Percentiles rank a stretch among this genome's conserved stretches.
phyloP scores from a whole-genome alignment of 2,113 vertebrate species.

The Murina feae region DNA sequence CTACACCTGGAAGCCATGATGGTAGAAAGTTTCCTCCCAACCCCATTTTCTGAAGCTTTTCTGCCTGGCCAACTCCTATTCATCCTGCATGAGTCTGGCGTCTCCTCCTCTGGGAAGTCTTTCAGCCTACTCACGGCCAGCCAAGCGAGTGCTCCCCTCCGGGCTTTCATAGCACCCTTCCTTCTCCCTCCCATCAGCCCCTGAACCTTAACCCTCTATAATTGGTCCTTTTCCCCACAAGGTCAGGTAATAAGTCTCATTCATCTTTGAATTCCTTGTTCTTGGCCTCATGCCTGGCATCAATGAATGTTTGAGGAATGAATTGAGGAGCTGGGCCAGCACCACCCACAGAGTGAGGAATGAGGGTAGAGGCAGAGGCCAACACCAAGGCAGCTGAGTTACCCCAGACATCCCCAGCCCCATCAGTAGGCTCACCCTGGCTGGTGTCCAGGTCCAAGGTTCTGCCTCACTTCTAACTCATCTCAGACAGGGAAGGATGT shows the following conservation, averaged over 20 bases:
- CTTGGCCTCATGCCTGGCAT: slow-evolving; percentile 23
- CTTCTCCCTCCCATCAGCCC: neutral
- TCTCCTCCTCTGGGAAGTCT: neutral
- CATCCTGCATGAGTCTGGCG: neutral
- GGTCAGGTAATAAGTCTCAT: neutral
- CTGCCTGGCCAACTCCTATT: neutral
- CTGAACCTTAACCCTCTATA: neutral
- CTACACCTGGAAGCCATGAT: neutral
- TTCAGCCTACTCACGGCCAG: neutral
- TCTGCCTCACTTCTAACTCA: neutral
- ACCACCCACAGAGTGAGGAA: neutral
- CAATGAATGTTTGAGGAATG: slow-evolving; percentile 9
- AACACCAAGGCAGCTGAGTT: neutral
- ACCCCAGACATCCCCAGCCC: neutral
- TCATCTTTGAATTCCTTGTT: slow-evolving; percentile 36
- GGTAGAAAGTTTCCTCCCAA: neutral
- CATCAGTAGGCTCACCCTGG: neutral
- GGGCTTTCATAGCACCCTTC: neutral
- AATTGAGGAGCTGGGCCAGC: neutral
- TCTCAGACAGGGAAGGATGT: neutral
- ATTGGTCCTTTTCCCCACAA: neutral
- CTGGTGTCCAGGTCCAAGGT: neutral
- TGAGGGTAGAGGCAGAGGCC: neutral
- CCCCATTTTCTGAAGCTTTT: neutral
- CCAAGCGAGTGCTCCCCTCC: neutral